Conservation (phyloP, 2,888 invertebrate species). For the Galerucella nymphaeae region DNA sequence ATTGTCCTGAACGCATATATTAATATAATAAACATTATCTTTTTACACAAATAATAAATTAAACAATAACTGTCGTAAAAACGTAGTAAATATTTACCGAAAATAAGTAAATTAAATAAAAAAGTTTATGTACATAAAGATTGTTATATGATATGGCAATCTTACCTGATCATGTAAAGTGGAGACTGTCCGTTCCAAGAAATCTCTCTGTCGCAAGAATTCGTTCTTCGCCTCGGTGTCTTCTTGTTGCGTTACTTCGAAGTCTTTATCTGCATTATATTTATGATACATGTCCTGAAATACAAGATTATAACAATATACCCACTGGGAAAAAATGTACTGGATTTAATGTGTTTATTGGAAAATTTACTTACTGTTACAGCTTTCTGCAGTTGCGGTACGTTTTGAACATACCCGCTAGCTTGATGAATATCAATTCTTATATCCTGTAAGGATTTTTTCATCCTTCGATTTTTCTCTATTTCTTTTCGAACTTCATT, state of each 20-base stretch:
- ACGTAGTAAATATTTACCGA: neutral
- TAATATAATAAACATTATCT: neutral
- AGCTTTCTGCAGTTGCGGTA: constrained; percentile 70
- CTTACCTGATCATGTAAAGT: constrained; percentile 65
- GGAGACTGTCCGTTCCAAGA: constrained; percentile 77
- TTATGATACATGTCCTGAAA: constrained; percentile 73
- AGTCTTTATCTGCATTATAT: constrained; percentile 78
- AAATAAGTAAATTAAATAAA: neutral
- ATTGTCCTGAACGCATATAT: neutral
- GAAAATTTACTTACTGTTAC: constrained; percentile 65
- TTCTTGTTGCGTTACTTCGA: constrained; percentile 73
- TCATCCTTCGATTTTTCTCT: constrained; percentile 70
- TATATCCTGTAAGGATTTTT: constrained; percentile 77
- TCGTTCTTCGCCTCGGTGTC: constrained; percentile 81
- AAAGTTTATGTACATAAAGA: neutral
- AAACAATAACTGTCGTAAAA: neutral
- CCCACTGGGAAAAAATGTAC: neutral
- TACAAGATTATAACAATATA: constrained; percentile 14
- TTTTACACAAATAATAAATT: neutral
- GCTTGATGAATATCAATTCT: constrained; percentile 85
- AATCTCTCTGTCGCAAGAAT: constrained; percentile 83
- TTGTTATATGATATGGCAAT: neutral
- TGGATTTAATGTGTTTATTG: neutral
- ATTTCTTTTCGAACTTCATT: constrained; percentile 77
- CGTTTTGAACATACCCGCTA: constrained; percentile 82